Evolutionary conservation across 2,113 vertebrate genomes (phyloP), one percentile per base, ranked within the genome.

Genomic region (cattle (Bos taurus)): DNA sequence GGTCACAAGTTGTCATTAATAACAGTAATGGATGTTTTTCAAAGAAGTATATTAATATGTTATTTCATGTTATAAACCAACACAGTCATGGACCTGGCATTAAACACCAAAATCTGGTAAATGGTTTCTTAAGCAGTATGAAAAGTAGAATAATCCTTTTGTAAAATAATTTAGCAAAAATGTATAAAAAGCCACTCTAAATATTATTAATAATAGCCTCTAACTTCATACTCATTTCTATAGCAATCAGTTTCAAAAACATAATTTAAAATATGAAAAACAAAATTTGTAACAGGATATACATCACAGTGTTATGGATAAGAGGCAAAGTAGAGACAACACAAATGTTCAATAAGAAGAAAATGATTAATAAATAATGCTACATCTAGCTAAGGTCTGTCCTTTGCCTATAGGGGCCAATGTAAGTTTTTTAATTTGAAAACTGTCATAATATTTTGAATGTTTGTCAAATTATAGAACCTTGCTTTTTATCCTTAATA

Each of bases 401-500:
- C 50, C n/a, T 78, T 90, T 93, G n/a, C 56, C 88, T 80, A 84
- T 46, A 46, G 7, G 50, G 83, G 8, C 43, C 62, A 1, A 19
- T 50, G 48, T 67, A 97, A 83, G 52, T 88, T 97, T 98, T 97
- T 94, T 88, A 98, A 98, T 98, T 93, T 94, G 97, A 97, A 97
- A 94, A 84, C 12, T 89, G 56, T 80, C 96, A 96, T 15, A 97
- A 92, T 97, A 98, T 97, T 92, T 95, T 96, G 85, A 94, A 90
- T 67, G 62, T 71, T 90, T 97, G 86, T 96, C 97, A 93, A 98
- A 98, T 95, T 97, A 94, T 28, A 97, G 97, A 98, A 96, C 67
- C 95, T 97, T 97, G 97, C 97, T 98, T 97, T 97, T 98, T 98
- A 98, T 97, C 98, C 98, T 99, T 98, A 98, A 99, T 98, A 99